Conservation (phyloP, 2,888 invertebrate species). For the Chrysina gloriosa region DNA sequence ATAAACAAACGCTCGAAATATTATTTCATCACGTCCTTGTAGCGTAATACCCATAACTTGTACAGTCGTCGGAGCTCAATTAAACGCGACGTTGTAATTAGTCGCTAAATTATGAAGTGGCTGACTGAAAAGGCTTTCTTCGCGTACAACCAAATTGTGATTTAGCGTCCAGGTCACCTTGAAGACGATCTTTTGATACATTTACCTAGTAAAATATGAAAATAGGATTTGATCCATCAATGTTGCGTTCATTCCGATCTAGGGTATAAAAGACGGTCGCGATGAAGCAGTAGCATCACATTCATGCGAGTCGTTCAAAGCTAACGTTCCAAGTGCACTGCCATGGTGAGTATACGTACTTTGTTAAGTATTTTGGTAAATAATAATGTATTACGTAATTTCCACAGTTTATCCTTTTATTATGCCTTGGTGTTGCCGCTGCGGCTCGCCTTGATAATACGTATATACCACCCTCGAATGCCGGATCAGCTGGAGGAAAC, state of each 20-base stretch:
- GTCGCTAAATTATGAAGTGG: conserved; percentile 6
- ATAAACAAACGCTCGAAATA: too few relatives aligned
- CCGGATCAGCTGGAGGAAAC: conserved; percentile 66
- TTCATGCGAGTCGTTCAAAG: not conserved
- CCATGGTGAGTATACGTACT: not conserved
- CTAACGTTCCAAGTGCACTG: not conserved
- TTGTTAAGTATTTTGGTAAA: not conserved
- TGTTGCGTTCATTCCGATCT: not conserved
- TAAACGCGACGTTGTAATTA: conserved; percentile 7
- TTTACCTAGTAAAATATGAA: conserved; percentile 2
- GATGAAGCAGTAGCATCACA: not conserved
- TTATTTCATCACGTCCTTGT: conserved; percentile 12
- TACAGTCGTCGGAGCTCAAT: not conserved
- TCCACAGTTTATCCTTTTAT: conserved; percentile 64
- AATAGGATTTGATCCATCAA: not conserved
- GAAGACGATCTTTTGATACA: conserved; percentile 25
- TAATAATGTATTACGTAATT: not conserved
- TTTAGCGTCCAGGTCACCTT: conserved; percentile 18
- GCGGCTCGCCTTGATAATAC: conserved; percentile 70
- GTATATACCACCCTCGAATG: conserved; percentile 69
- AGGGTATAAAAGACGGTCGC: conserved; percentile 1
- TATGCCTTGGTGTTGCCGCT: conserved; percentile 61
- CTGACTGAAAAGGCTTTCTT: conserved; percentile 17
- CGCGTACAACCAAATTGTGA: conserved; percentile 6
- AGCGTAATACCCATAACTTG: not conserved